phyloP scores from a whole-genome alignment of 2,797 vertebrate species.

The Vireo griseus region DNA sequence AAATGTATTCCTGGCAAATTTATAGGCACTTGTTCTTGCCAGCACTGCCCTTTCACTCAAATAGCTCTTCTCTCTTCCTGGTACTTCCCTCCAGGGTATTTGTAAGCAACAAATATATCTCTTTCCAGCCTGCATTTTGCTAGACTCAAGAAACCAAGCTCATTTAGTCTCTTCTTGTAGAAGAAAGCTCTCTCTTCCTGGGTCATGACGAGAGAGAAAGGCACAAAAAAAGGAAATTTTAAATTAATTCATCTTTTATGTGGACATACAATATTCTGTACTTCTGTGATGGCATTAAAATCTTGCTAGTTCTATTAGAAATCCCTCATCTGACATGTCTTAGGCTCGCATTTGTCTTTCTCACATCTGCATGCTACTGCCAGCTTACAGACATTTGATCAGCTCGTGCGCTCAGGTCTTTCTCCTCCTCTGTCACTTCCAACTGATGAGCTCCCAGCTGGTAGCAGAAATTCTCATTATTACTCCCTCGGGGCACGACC shows the following conservation, averaged over 20 bases:
- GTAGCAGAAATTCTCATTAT: constrained; percentile 66
- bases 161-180: constrained; percentile 18
- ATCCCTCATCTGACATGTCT: constrained; percentile 30
- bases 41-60: constrained; percentile 41
- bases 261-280: constrained; percentile 8
- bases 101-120: constrained; percentile 33
- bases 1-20: constrained; percentile 39
- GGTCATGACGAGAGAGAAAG: not conserved
- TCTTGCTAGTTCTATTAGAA: constrained; percentile 40
- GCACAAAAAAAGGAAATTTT: not conserved
- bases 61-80: constrained; percentile 30
- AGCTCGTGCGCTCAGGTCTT: not conserved
- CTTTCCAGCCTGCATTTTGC: constrained; percentile 17
- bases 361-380: constrained; percentile 53
- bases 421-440: constrained; percentile 65
- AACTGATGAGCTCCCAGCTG: constrained; percentile 65
- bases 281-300: not conserved
- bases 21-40: constrained; percentile 21
- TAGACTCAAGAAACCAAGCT: constrained; percentile 6
- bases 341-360: constrained; percentile 41
- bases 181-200: not conserved
- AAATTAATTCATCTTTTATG: constrained; percentile 43
- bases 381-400: constrained; percentile 54
- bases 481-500: constrained; percentile 57
- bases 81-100: constrained; percentile 26